Evolutionary conservation across 2,113 vertebrate genomes (phyloP).

Genomic region (Sakesphorus luctuosus): DNA sequence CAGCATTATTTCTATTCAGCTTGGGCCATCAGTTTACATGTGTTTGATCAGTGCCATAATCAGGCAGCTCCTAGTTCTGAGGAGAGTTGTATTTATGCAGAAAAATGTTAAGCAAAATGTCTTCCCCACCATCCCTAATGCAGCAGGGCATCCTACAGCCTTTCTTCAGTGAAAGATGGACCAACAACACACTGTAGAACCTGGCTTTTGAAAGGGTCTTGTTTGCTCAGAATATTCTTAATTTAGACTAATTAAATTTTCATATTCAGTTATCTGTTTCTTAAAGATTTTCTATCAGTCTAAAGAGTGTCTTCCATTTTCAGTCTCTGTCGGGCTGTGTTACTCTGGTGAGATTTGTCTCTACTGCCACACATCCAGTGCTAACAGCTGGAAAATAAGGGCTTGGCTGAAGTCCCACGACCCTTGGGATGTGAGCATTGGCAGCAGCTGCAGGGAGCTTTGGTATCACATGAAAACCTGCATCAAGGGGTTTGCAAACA

Average conservation of each 20-base stretch:
- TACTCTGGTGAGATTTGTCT: background rate
- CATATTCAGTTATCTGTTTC: background rate
- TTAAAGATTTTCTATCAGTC: background rate
- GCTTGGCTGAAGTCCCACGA: background rate
- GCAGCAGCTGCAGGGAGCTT: background rate
- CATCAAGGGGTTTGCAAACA: background rate
- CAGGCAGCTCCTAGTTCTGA: background rate
- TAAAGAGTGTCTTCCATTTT: background rate
- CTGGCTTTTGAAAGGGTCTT: background rate
- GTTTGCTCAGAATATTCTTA: background rate
- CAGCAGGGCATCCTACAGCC: background rate
- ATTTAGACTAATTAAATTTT: background rate
- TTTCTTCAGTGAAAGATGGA: background rate
- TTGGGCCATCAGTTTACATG: background rate
- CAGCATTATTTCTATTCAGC: background rate
- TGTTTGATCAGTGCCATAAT: background rate
- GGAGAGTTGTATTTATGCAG: background rate
- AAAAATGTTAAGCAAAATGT: background rate
- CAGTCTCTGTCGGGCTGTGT: background rate
- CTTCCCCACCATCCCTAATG: too few species aligned
- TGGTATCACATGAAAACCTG: rapidly evolving
- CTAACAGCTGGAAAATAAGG: background rate
- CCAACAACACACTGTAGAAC: background rate
- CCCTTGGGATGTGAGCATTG: background rate
- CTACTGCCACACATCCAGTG: too few species aligned